These are phyloP conservation scores for Grus americana DNA, from an alignment of 2,113 vertebrate species.

Conservation along the genomic window DNA sequence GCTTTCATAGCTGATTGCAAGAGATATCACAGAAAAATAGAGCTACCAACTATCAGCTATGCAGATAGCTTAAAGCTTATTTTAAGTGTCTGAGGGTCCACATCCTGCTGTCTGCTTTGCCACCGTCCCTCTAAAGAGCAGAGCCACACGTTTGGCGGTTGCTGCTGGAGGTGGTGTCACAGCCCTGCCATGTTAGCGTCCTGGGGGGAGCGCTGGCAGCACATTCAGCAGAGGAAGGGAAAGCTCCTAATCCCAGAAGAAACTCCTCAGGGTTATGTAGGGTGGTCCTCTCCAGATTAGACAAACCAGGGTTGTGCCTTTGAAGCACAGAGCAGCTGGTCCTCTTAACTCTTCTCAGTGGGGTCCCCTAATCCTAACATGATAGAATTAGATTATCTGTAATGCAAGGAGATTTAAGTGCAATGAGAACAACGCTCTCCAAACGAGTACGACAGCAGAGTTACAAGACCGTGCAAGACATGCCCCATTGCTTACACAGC, in stretches of 20 bases:
- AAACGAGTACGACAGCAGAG: background rate
- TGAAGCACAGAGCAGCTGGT: constrained; percentile 1
- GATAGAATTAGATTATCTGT: background rate
- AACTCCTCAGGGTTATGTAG: background rate
- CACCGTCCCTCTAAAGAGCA: background rate
- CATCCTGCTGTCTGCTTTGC: background rate
- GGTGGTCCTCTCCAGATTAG: background rate
- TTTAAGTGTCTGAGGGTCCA: background rate
- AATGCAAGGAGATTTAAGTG: background rate
- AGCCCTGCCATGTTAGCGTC: rapidly evolving
- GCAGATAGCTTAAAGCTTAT: background rate
- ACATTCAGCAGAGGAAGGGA: background rate
- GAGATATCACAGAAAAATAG: background rate
- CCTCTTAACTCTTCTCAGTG: background rate
- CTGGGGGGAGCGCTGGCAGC: background rate
- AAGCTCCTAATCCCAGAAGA: background rate
- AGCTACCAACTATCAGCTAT: background rate
- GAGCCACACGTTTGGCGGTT: rapidly evolving
- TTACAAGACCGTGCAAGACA: background rate
- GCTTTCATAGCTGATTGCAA: background rate
- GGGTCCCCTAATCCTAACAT: background rate
- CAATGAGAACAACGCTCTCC: background rate
- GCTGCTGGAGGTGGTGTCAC: background rate
- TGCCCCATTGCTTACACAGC: background rate
- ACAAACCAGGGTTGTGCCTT: background rate